phyloP scores from a whole-genome alignment of 2,797 vertebrate genomes.

The Dendrocincla tyrannina region DNA sequence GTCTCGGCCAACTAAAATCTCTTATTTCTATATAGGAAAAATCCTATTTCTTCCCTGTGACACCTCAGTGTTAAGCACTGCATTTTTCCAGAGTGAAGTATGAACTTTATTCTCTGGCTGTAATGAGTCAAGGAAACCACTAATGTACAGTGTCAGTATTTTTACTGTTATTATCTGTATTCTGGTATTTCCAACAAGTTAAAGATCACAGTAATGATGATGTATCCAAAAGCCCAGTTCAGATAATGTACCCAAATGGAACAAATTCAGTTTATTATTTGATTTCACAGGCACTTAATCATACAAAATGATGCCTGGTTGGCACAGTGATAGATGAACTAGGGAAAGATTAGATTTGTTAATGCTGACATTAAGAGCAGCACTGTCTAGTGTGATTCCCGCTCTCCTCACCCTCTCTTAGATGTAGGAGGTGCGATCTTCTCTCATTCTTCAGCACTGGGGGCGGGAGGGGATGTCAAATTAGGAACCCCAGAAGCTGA shows the following conservation, averaged over 20 bases:
- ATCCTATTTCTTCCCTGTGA: background rate
- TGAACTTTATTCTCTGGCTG: background rate
- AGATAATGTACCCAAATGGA: conserved; percentile 8
- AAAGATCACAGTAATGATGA: conserved; percentile 1
- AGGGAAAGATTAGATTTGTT: conserved; percentile 20
- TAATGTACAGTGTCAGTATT: background rate
- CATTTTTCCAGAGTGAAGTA: background rate
- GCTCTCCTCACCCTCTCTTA: background rate
- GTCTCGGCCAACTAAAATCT: background rate
- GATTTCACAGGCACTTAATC: conserved; percentile 35
- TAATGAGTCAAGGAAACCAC: background rate
- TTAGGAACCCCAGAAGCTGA: conserved; percentile 10
- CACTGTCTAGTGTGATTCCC: background rate
- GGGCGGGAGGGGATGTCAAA: background rate
- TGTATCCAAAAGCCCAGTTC: background rate
- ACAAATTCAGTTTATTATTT: conserved; percentile 40
- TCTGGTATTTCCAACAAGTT: background rate
- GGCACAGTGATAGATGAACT: conserved; percentile 19
- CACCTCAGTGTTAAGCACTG: background rate
- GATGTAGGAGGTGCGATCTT: background rate
- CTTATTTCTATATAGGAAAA: background rate
- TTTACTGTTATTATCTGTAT: background rate
- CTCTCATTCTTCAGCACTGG: background rate
- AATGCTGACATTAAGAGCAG: background rate
- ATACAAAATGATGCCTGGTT: background rate